phyloP scores from a whole-genome alignment of 2,888 invertebrate genomes.

The Callosobruchus maculatus region DNA sequence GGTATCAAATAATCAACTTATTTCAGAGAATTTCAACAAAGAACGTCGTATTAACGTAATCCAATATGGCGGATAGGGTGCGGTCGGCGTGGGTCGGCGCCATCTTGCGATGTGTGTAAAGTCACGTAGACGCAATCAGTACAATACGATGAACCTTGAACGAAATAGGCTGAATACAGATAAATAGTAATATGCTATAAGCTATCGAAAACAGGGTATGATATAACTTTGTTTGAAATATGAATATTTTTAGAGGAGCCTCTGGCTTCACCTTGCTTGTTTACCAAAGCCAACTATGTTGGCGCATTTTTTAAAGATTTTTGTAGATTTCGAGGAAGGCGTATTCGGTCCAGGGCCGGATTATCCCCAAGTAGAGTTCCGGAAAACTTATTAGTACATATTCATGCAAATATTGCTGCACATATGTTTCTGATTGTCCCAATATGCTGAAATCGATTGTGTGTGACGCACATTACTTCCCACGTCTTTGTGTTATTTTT shows the following conservation, averaged over 20 bases:
- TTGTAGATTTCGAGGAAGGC: not conserved
- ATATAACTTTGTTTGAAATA: not conserved
- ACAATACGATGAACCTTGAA: not conserved
- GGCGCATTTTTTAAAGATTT: not conserved
- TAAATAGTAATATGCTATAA: not conserved
- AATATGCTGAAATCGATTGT: not conserved
- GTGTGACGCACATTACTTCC: not conserved
- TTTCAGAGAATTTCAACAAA: slow-evolving; percentile 12
- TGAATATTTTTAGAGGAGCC: not conserved
- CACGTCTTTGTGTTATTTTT: not conserved
- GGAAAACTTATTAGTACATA: not conserved
- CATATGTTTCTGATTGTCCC: not conserved
- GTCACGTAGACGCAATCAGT: slow-evolving; percentile 10
- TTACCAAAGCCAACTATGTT: not conserved
- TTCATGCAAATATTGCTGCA: not conserved
- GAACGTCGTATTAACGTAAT: slow-evolving; percentile 5
- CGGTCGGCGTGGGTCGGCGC: slow-evolving; percentile 16
- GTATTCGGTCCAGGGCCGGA: not conserved
- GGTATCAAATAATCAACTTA: slow-evolving; percentile 2
- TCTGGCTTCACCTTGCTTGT: not conserved
- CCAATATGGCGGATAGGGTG: slow-evolving; percentile 14
- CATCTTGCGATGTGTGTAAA: slow-evolving; percentile 6
- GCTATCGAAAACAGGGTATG: not conserved
- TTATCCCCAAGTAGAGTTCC: not conserved
- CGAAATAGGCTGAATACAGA: not conserved